Conservation (phyloP, 2,888 invertebrate genomes). For the Harmothoe impar region DNA sequence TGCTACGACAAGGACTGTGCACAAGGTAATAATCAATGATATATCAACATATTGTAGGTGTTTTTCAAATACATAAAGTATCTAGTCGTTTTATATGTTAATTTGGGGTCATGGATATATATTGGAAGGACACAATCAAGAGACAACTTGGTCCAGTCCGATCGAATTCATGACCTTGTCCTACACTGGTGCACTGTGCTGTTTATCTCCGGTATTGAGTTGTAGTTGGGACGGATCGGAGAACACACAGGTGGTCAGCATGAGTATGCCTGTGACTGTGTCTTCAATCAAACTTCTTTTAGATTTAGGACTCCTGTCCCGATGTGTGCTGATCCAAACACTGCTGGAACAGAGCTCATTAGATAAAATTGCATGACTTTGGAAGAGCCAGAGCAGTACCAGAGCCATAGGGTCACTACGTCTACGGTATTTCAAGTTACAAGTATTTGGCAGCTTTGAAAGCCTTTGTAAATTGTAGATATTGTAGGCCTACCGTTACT, state of each 20-base stretch:
- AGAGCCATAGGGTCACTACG: too few relatives aligned
- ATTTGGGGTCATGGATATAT: neutral
- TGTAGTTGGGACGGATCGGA: neutral
- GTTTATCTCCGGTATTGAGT: neutral
- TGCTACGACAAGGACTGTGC: slow-evolving; percentile 18
- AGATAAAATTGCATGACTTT: too few relatives aligned
- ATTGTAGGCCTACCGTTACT: too few relatives aligned
- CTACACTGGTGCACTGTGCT: neutral
- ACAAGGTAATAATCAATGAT: neutral
- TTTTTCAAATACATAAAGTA: neutral
- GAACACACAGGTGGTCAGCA: neutral
- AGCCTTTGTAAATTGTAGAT: too few relatives aligned
- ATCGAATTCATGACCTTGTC: neutral
- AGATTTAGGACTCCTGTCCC: too few relatives aligned
- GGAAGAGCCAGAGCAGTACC: too few relatives aligned
- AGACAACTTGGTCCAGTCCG: neutral
- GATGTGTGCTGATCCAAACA: too few relatives aligned
- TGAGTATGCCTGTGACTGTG: too few relatives aligned
- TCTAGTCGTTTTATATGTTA: neutral
- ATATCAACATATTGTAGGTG: neutral
- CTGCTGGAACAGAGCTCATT: too few relatives aligned
- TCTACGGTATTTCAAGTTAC: too few relatives aligned
- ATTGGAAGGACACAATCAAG: neutral
- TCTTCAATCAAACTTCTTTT: too few relatives aligned
- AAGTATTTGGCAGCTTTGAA: too few relatives aligned